Evolutionary conservation across 2,797 vertebrate species (phyloP).

Genomic region (Philypnodon macrostomus): DNA sequence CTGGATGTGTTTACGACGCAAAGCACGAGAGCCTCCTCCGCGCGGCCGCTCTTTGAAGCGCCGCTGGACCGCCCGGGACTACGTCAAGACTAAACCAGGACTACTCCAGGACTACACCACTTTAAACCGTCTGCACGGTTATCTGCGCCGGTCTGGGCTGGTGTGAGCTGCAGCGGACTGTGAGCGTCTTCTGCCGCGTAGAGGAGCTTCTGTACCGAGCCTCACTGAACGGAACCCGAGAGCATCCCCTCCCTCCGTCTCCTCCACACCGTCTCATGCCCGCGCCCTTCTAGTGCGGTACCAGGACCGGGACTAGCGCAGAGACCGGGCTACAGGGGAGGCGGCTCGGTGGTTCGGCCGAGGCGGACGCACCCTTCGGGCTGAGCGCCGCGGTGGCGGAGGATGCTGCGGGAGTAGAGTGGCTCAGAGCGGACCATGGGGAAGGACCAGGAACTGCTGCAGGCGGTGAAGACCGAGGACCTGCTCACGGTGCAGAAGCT

Average conservation of each 20-base stretch:
- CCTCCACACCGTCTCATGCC: conserved; percentile 35
- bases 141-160: neutral
- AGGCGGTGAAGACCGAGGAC: conserved; percentile 98
- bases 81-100: neutral
- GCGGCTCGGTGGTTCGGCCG: conserved; percentile 40
- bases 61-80: conserved; percentile 26
- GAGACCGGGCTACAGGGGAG: conserved; percentile 25
- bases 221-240: conserved; percentile 33
- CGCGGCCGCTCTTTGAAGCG: conserved; percentile 29
- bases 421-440: conserved; percentile 82
- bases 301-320: conserved; percentile 18
- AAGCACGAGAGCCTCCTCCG: conserved; percentile 49
- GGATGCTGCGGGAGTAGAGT: conserved; percentile 77
- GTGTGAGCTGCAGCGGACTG: conserved; percentile 22
- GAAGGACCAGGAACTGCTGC: conserved; percentile 98
- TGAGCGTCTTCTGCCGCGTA: conserved; percentile 19
- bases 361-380: conserved; percentile 59
- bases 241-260: conserved; percentile 51
- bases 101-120: neutral
- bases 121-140: neutral
- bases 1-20: conserved; percentile 54
- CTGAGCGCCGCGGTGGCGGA: conserved; percentile 59
- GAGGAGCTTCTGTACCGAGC: conserved; percentile 18
- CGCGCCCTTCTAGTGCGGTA: conserved; percentile 27
- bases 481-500: conserved; percentile 93